Evolutionary conservation across 2,113 vertebrate species (phyloP).

Genomic region (Acanthisitta chloris): DNA sequence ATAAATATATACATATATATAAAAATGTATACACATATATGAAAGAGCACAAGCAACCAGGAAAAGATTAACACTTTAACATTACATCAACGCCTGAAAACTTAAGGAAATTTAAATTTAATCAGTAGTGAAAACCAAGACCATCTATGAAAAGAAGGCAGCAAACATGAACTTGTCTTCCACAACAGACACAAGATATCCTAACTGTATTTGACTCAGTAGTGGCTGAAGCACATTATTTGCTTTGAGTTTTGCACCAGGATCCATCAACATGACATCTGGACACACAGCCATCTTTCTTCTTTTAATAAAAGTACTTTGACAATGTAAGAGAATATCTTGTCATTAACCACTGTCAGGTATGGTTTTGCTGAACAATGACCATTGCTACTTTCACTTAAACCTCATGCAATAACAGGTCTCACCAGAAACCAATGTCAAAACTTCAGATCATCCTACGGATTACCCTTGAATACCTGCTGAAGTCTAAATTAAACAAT

Average conservation of each 20-base stretch:
- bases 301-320: not conserved
- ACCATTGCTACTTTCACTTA: not conserved
- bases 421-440: not conserved
- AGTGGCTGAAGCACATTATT: not conserved
- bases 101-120: not conserved
- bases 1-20: no score
- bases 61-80: not conserved
- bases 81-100: not conserved
- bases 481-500: not conserved
- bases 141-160: not conserved
- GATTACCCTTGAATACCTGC: not conserved
- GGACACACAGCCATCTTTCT: not conserved
- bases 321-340: not conserved
- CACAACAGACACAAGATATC: not conserved
- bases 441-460: not conserved
- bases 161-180: not conserved
- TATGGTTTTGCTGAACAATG: not conserved
- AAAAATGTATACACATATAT: not conserved
- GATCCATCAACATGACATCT: not conserved
- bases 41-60: not conserved
- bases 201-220: not conserved
- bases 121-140: not conserved
- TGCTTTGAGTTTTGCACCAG: not conserved
- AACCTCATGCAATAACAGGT: not conserved
- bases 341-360: not conserved